A percentile compares a stretch with the other conserved stretches of the same genome.
Conservation (phyloP, 2,888 invertebrate species). For the Coelogynopora nodosa region DNA sequence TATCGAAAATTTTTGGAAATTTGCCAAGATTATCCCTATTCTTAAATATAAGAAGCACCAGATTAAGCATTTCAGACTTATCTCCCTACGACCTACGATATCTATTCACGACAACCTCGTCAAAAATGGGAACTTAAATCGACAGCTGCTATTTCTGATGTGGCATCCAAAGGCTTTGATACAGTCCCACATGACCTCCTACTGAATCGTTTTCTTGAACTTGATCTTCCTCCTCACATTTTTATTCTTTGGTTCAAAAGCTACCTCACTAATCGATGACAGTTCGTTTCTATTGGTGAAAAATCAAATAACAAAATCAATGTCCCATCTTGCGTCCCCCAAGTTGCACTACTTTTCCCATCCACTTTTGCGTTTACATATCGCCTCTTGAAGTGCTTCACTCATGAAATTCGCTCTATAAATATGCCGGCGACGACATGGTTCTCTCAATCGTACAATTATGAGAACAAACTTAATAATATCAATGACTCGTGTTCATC, state of each 20-base stretch:
- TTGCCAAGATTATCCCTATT: neutral
- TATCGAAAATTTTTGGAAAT: no score
- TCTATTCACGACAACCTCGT: neutral
- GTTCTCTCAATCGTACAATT: neutral
- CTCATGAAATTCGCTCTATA: neutral
- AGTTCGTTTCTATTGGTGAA: neutral
- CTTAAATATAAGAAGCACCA: neutral
- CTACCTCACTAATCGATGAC: neutral
- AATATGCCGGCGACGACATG: neutral
- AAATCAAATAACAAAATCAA: neutral
- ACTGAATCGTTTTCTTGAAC: neutral
- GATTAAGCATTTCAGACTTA: neutral
- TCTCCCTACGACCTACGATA: neutral
- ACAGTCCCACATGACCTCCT: neutral
- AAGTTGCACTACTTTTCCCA: neutral
- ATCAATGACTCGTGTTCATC: neutral
- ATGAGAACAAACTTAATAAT: neutral
- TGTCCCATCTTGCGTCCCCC: neutral
- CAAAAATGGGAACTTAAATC: neutral
- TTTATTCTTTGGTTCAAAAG: no score
- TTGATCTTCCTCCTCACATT: neutral
- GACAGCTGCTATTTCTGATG: neutral
- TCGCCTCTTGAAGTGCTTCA: neutral
- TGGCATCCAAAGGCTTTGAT: neutral
- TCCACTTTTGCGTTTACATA: neutral